A percentile compares a stretch with the other conserved stretches of the same genome.
These are phyloP conservation scores for Podarcis lilfordi DNA, from an alignment of 2,797 vertebrate species.

Conservation along the genomic window DNA sequence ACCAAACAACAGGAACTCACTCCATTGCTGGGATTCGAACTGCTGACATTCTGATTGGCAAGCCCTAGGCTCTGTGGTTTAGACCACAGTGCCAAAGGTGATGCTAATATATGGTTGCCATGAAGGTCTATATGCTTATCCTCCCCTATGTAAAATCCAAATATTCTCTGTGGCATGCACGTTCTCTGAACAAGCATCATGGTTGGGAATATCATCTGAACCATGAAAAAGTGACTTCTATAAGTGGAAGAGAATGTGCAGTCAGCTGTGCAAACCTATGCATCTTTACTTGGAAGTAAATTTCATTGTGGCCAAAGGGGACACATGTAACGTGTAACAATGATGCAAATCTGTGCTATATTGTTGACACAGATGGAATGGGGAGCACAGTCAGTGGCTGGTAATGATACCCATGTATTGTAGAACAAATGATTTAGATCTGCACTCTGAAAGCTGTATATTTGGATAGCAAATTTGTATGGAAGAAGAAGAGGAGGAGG, in stretches of 20 bases:
- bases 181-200: not conserved
- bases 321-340: not conserved
- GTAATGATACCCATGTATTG: not conserved
- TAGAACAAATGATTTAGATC: not conserved
- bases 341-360: not conserved
- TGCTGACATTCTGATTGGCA: too few relatives aligned
- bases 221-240: not conserved
- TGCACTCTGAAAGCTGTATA: not conserved
- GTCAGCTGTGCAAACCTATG: not conserved
- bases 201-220: not conserved
- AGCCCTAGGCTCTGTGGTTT: too few relatives aligned
- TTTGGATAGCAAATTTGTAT: too few relatives aligned
- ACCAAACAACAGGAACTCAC: too few relatives aligned
- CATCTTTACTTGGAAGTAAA: not conserved
- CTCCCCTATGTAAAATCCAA: not conserved
- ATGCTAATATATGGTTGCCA: not conserved
- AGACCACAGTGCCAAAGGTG: not conserved
- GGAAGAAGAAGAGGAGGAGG: too few relatives aligned
- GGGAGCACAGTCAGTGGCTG: not conserved
- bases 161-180: not conserved
- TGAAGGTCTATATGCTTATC: not conserved
- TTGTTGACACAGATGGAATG: not conserved
- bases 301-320: not conserved
- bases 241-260: not conserved
- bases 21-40: too few relatives aligned